Evolutionary conservation across 2,888 invertebrate genomes (phyloP).

Genomic region (Amblyjoppa proteus): DNA sequence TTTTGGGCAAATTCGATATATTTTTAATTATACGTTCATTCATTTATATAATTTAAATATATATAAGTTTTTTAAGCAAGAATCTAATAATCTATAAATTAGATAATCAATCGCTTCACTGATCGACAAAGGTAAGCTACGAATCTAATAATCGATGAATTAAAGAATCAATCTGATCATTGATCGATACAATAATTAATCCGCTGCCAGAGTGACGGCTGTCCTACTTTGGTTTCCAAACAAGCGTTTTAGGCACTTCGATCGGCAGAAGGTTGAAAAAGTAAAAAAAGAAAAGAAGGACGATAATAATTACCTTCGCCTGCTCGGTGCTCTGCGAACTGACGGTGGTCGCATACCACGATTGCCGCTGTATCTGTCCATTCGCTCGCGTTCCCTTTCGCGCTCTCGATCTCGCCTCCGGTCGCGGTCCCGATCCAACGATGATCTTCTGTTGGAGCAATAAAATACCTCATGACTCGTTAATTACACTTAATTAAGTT

Average conservation of each 20-base stretch:
- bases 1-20: conserved; percentile 68
- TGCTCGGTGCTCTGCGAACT: conserved; percentile 80
- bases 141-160: no score
- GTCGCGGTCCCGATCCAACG: conserved; percentile 85
- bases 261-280: neutral
- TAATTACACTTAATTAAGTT: neutral
- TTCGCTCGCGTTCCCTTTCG: conserved; percentile 79
- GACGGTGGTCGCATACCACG: conserved; percentile 84
- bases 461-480: neutral
- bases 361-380: conserved; percentile 81
- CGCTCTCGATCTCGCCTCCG: conserved; percentile 81
- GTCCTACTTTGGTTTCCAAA: no score
- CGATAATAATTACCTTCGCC: conserved; percentile 80
- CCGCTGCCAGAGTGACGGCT: no score
- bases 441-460: conserved; percentile 76
- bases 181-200: no score
- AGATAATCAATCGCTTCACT: no score
- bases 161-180: no score
- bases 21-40: neutral
- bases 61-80: neutral
- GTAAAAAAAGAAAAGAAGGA: neutral
- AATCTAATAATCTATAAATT: neutral
- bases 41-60: neutral
- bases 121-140: no score
- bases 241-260: no score